Conservation (phyloP, 2,113 vertebrate species). For the Cyprinodon brontotheroides region DNA sequence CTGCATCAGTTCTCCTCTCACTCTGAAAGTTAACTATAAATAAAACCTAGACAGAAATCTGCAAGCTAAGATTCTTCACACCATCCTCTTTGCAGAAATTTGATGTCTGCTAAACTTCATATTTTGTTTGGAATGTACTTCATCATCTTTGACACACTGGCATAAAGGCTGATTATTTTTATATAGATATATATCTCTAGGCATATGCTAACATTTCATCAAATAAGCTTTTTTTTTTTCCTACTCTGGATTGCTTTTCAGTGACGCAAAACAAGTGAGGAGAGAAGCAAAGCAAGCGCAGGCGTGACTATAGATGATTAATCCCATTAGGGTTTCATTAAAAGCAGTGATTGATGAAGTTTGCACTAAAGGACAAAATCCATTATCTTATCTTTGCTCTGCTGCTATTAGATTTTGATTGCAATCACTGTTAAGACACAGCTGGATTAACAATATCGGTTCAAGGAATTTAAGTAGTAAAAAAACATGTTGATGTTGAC, state of each 20-base stretch:
- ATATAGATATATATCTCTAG: not conserved
- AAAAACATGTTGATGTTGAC: not conserved
- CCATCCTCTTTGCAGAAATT: constrained; percentile 5
- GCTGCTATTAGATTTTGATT: constrained; percentile 30
- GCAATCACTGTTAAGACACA: not conserved
- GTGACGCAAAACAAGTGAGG: constrained; percentile 45
- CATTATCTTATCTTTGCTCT: constrained; percentile 38
- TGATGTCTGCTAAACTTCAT: not conserved
- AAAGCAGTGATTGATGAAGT: constrained; percentile 62
- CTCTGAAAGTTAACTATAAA: constrained; percentile 70
- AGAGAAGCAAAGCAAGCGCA: constrained; percentile 44
- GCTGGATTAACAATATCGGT: constrained; percentile 2
- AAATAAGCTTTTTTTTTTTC: constrained; percentile 16
- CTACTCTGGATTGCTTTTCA: constrained; percentile 23
- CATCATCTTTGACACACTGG: not conserved
- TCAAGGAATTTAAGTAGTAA: not conserved
- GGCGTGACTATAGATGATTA: constrained; percentile 58
- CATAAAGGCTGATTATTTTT: not conserved
- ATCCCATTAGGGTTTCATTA: constrained; percentile 72
- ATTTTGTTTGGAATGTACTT: not conserved
- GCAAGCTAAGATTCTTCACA: constrained; percentile 40
- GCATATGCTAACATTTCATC: constrained; percentile 34
- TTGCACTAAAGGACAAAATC: constrained; percentile 49
- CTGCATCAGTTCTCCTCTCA: constrained; percentile 63
- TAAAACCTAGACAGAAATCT: constrained; percentile 55